These are phyloP conservation scores for Protonemura montana DNA, from an alignment of 2,888 invertebrate genomes.

Conservation along the genomic window DNA sequence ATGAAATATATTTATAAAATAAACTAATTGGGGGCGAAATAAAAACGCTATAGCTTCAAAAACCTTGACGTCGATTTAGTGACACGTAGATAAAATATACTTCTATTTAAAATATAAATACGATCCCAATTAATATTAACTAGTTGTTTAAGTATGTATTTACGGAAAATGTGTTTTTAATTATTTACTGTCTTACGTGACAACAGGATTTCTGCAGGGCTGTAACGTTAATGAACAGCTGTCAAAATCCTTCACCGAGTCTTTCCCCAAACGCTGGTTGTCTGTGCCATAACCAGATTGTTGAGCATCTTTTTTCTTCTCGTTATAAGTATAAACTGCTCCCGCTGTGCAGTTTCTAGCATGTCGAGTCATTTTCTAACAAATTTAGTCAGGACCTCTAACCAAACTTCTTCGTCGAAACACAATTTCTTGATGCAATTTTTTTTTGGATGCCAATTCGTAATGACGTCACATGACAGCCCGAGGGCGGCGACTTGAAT, in stretches of 20 bases:
- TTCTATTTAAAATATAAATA: no score
- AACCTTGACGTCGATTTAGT: no score
- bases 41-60: no score
- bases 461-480: no score
- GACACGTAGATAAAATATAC: no score
- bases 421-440: no score
- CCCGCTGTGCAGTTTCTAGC: constrained; percentile 98
- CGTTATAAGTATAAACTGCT: constrained; percentile 97
- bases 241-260: constrained; percentile 95
- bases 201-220: constrained; percentile 91
- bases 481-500: no score
- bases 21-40: no score
- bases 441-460: no score
- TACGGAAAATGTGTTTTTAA: no score
- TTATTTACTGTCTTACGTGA: constrained; percentile 71
- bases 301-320: constrained; percentile 94
- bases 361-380: constrained; percentile 85
- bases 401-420: not conserved
- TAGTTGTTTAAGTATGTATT: no score
- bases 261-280: constrained; percentile 87
- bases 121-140: constrained; percentile 22
- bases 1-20: no score
- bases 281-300: constrained; percentile 93
- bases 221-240: constrained; percentile 97
- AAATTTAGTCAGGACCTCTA: not conserved